phyloP scores from a whole-genome alignment of 2,113 vertebrate species.

The Phylloscopus whistleri region DNA sequence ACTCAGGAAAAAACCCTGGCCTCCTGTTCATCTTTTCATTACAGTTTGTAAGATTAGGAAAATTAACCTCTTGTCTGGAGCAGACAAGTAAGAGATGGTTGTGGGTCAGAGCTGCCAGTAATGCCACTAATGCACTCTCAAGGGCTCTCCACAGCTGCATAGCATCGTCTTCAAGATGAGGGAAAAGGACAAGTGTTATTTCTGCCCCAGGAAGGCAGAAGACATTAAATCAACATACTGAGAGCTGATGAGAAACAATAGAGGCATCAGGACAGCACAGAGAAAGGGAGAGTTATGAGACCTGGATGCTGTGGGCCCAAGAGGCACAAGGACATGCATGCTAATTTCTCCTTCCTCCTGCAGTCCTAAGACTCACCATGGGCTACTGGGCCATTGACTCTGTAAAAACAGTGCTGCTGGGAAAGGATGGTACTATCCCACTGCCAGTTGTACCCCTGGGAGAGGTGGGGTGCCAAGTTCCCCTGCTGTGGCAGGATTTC shows the following conservation, averaged over 20 bases:
- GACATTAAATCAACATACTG: conserved; percentile 39
- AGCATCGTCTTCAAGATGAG: not conserved
- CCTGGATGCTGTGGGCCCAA: not conserved
- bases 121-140: conserved; percentile 38
- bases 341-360: not conserved
- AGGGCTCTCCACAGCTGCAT: conserved; percentile 13
- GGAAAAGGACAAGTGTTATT: conserved; percentile 8
- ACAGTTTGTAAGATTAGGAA: not conserved
- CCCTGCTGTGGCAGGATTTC: not conserved
- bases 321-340: not conserved
- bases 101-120: conserved; percentile 22
- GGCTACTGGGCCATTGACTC: not conserved
- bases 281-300: conserved; percentile 39
- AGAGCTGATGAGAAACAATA: conserved; percentile 59
- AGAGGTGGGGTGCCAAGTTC: not conserved
- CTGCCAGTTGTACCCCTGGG: rapidly evolving
- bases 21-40: not conserved
- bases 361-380: not conserved
- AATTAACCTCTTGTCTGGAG: not conserved
- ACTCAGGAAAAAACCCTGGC: not conserved
- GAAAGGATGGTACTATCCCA: not conserved
- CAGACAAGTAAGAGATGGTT: not conserved
- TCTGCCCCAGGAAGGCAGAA: conserved; percentile 9
- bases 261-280: not conserved
- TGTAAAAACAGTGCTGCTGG: not conserved